Conservation (phyloP, 2,888 invertebrate genomes). For the Xylocampa areola region DNA sequence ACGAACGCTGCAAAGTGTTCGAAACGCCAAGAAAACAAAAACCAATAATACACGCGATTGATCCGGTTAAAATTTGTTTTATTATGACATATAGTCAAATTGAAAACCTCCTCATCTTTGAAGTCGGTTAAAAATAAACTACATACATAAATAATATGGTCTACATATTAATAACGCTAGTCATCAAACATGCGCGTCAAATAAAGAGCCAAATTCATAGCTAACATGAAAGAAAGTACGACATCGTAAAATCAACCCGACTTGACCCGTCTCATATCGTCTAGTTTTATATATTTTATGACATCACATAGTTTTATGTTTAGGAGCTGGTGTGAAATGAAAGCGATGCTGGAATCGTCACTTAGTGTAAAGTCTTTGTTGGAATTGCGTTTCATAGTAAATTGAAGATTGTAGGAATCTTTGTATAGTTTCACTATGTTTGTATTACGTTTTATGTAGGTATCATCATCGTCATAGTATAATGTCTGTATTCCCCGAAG, state of each 20-base stretch:
- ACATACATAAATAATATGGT: slow-evolving; percentile 9
- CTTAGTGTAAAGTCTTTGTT: background rate
- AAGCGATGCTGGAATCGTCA: background rate
- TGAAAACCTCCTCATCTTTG: no score
- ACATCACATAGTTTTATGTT: slow-evolving; percentile 64
- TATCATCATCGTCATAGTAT: no score
- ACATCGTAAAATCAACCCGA: slow-evolving; percentile 56
- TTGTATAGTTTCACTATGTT: no score
- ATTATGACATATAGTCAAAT: no score
- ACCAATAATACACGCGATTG: no score
- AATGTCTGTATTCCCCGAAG: no score
- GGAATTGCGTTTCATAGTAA: background rate
- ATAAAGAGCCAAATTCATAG: slow-evolving; percentile 55
- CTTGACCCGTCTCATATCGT: slow-evolving; percentile 58
- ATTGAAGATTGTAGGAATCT: background rate
- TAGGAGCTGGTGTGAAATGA: slow-evolving; percentile 27
- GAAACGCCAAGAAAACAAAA: no score
- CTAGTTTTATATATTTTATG: slow-evolving; percentile 67
- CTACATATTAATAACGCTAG: slow-evolving; percentile 30
- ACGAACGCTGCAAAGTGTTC: no score
- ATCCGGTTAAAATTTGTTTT: no score
- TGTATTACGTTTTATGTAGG: no score
- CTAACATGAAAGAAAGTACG: slow-evolving; percentile 53
- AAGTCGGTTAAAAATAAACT: background rate
- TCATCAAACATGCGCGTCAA: slow-evolving; percentile 44